Evolutionary conservation across 2,797 vertebrate genomes (phyloP).

Genomic region (Eulemur albifrons): DNA sequence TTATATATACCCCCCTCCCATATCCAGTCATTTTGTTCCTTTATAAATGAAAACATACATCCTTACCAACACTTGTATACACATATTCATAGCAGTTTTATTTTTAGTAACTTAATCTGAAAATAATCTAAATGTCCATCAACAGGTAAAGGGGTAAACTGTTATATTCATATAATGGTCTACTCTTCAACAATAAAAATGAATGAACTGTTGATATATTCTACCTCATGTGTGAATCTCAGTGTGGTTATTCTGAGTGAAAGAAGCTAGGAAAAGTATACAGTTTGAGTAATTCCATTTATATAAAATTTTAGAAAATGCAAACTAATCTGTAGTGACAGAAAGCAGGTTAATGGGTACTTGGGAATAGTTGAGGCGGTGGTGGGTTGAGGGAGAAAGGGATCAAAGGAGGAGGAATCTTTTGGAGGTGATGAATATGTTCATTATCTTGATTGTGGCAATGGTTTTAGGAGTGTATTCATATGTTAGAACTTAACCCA

Average conservation of each 20-base stretch:
- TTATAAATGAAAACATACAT: background rate
- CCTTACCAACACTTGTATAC: background rate
- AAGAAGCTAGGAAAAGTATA: background rate
- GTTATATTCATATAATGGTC: background rate
- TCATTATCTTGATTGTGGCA: background rate
- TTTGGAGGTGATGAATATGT: background rate
- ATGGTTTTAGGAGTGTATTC: background rate
- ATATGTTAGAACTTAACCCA: background rate
- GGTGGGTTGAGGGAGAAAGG: background rate
- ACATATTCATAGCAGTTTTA: conserved; percentile 9
- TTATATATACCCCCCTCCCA: too few species aligned
- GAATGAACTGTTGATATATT: background rate
- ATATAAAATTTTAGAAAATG: conserved; percentile 19
- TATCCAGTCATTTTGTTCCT: background rate
- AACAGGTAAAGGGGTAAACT: background rate
- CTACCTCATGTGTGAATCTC: background rate
- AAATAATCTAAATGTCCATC: background rate
- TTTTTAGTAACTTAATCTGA: conserved; percentile 8
- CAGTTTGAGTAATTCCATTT: background rate
- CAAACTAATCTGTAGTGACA: background rate
- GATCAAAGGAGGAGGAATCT: background rate
- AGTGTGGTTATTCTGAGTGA: background rate
- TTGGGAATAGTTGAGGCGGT: background rate
- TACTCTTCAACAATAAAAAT: background rate
- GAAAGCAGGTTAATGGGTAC: background rate